Percentiles rank a stretch among this genome's conserved stretches.
Conservation (phyloP, 1,140 invertebrate genomes). For the Spodoptera litura region DNA sequence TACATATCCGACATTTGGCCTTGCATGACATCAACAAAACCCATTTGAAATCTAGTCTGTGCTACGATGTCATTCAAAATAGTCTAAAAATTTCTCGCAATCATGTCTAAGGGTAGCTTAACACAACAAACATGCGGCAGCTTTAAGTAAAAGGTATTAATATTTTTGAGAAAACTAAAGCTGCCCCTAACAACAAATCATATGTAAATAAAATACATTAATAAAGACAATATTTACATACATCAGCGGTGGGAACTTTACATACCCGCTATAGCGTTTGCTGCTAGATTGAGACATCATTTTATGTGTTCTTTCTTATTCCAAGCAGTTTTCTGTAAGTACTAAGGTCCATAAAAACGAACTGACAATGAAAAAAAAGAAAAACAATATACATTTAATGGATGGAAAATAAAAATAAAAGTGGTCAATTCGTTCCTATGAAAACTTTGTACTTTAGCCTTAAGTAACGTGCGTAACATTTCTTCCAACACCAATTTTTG, state of each 20-base stretch:
- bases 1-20: neutral
- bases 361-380: slow-evolving; percentile 26
- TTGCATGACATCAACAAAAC: too few species aligned
- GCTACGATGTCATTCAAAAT: too few species aligned
- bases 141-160: slow-evolving; percentile 42
- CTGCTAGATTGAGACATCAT: slow-evolving; percentile 55
- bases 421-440: slow-evolving; percentile 25
- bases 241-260: slow-evolving; percentile 78
- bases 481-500: neutral
- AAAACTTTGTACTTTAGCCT: slow-evolving; percentile 17
- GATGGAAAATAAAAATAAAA: neutral
- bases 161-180: slow-evolving; percentile 46
- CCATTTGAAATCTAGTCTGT: too few species aligned
- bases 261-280: slow-evolving; percentile 71
- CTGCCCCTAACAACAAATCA: slow-evolving; percentile 67
- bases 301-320: slow-evolving; percentile 27
- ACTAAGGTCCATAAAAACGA: slow-evolving; percentile 28
- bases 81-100: slow-evolving; percentile 17
- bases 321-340: neutral
- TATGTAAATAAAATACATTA: slow-evolving; percentile 58
- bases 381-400: slow-evolving; percentile 1
- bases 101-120: slow-evolving; percentile 20
- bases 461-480: slow-evolving; percentile 22
- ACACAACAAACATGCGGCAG: neutral
- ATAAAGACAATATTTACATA: slow-evolving; percentile 65